Conservation (phyloP, 2,888 invertebrate species). For the Volucella inflata region DNA sequence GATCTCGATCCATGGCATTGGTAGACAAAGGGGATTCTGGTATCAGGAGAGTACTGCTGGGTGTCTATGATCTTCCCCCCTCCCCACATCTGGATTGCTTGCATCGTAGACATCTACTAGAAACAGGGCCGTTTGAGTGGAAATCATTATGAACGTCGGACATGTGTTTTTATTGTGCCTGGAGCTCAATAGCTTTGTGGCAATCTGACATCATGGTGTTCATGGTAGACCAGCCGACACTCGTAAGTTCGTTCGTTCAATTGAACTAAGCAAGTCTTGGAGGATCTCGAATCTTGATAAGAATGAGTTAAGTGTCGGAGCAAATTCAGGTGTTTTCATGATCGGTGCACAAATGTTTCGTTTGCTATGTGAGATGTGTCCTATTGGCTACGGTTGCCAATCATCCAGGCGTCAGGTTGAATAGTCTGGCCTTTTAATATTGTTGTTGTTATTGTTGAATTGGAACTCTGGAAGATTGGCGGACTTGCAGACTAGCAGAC, state of each 20-base stretch:
- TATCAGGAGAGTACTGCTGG: slow-evolving; percentile 17
- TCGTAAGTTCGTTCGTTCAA: slow-evolving; percentile 46
- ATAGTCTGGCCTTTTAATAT: slow-evolving; percentile 63
- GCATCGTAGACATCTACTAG: background rate
- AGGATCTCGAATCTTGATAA: slow-evolving; percentile 75
- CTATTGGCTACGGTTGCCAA: slow-evolving; percentile 74
- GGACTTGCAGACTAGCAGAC: background rate
- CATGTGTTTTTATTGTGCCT: slow-evolving; percentile 75
- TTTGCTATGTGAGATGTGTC: slow-evolving; percentile 65
- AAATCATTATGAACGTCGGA: slow-evolving; percentile 73
- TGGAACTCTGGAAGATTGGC: no score
- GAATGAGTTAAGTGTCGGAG: slow-evolving; percentile 75
- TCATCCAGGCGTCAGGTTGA: slow-evolving; percentile 74
- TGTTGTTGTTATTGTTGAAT: background rate
- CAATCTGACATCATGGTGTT: slow-evolving; percentile 35
- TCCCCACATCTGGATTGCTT: background rate
- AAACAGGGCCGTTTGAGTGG: slow-evolving; percentile 67
- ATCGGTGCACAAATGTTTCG: slow-evolving; percentile 37
- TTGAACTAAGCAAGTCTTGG: slow-evolving; percentile 43
- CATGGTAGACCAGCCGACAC: slow-evolving; percentile 7
- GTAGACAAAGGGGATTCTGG: slow-evolving; percentile 13
- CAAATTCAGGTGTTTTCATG: slow-evolving; percentile 74
- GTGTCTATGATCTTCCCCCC: slow-evolving; percentile 64
- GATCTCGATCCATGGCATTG: slow-evolving; percentile 29
- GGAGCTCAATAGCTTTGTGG: slow-evolving; percentile 46